phyloP scores from a whole-genome alignment of 2,888 invertebrate species.

The Limnephilus lunatus region DNA sequence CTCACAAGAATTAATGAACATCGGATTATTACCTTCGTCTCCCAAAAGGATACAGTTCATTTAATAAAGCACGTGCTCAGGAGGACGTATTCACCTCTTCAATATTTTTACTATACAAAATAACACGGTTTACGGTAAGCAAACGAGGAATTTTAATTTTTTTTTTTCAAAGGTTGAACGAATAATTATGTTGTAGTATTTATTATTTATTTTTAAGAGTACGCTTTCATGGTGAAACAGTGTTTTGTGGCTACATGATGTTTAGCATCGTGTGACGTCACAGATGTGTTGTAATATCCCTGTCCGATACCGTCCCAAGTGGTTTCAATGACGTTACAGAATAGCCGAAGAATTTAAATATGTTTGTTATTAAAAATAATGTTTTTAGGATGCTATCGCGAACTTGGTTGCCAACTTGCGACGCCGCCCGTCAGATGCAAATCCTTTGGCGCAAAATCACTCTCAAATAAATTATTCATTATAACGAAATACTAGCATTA shows the following conservation, averaged over 20 bases:
- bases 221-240: not conserved
- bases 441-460: too few relatives aligned
- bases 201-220: not conserved
- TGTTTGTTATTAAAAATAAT: not conserved
- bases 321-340: not conserved
- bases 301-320: not conserved
- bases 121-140: not conserved
- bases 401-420: too few relatives aligned
- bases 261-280: not conserved
- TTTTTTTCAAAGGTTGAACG: not conserved
- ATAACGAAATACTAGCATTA: not conserved
- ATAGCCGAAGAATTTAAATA: not conserved
- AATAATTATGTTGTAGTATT: too few relatives aligned
- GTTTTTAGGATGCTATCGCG: too few relatives aligned
- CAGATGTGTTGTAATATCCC: not conserved
- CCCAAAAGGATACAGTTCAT: slow-evolving; percentile 19
- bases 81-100: slow-evolving; percentile 15
- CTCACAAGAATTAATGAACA: slow-evolving; percentile 24
- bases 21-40: slow-evolving; percentile 24
- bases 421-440: too few relatives aligned
- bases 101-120: slow-evolving; percentile 9
- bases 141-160: not conserved
- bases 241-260: not conserved
- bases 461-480: too few relatives aligned
- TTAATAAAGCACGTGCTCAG: slow-evolving; percentile 24